Evolutionary conservation across 2,888 invertebrate genomes (phyloP).

Genomic region (Zygothrica quintamaculata): DNA sequence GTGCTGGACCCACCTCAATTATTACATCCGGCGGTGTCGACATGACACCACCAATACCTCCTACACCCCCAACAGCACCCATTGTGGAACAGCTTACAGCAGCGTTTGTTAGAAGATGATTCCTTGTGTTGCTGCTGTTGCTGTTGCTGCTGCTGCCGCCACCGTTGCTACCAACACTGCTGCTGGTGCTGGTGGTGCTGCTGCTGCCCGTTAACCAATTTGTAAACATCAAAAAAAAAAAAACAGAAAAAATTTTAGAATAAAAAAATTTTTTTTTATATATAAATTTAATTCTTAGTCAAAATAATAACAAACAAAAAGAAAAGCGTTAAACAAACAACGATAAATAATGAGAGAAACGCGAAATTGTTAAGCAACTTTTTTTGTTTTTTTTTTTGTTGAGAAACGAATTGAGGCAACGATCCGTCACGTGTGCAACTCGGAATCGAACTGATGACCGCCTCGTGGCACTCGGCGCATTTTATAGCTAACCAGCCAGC

Average conservation of each 20-base stretch:
- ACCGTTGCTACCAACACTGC: slow-evolving; percentile 14
- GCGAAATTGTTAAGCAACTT: slow-evolving; percentile 5
- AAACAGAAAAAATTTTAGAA: slow-evolving; percentile 1
- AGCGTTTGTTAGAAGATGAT: too few relatives aligned
- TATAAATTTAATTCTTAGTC: neutral
- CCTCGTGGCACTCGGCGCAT: slow-evolving; percentile 78
- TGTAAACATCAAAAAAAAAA: slow-evolving; percentile 81
- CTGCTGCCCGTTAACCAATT: slow-evolving; percentile 84
- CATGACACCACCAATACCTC: slow-evolving; percentile 48
- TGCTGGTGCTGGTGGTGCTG: slow-evolving; percentile 29
- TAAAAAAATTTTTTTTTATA: slow-evolving; percentile 7
- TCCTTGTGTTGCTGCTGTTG: slow-evolving; percentile 34
- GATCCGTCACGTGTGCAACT: slow-evolving; percentile 75
- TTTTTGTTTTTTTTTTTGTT: neutral
- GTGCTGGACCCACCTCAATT: slow-evolving; percentile 87
- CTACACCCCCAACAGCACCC: neutral
- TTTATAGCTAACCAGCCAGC: slow-evolving; percentile 77
- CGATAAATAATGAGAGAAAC: neutral
- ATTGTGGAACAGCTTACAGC: slow-evolving; percentile 14
- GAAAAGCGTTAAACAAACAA: too few relatives aligned
- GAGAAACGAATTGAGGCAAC: neutral
- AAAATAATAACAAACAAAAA: slow-evolving; percentile 21
- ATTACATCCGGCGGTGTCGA: slow-evolving; percentile 87
- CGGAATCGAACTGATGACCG: slow-evolving; percentile 83
- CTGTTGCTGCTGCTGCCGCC: slow-evolving; percentile 29